These are phyloP conservation scores for Lithobius niger DNA, from an alignment of 1,140 invertebrate species.

Conservation along the genomic window DNA sequence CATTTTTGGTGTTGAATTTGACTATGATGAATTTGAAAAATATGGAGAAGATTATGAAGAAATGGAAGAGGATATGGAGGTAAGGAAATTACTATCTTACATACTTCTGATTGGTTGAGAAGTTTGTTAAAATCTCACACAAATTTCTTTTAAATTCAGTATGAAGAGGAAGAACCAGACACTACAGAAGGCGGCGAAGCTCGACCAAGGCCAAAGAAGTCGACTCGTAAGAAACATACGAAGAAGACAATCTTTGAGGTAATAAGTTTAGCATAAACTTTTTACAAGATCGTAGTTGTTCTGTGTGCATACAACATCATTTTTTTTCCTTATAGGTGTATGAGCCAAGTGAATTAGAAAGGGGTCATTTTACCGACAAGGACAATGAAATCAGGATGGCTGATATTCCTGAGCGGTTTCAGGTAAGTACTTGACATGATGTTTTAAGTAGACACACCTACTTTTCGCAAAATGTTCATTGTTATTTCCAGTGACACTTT, in stretches of 20 bases:
- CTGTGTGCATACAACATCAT: neutral
- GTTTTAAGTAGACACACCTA: too few relatives aligned
- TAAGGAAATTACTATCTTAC: constrained; percentile 15
- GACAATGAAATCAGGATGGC: constrained; percentile 84
- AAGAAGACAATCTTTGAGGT: constrained; percentile 65
- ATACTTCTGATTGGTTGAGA: neutral
- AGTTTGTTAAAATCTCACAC: neutral
- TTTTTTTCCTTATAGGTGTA: constrained; percentile 62
- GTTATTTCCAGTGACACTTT: too few relatives aligned
- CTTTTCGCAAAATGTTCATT: too few relatives aligned
- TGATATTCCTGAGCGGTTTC: constrained; percentile 67
- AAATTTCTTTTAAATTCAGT: constrained; percentile 20
- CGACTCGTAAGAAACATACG: constrained; percentile 56
- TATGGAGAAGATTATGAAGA: constrained; percentile 78
- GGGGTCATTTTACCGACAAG: constrained; percentile 85
- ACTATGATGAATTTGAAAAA: constrained; percentile 88
- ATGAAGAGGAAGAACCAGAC: constrained; percentile 37
- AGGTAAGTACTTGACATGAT: too few relatives aligned
- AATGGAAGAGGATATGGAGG: constrained; percentile 54
- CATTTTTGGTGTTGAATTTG: constrained; percentile 98
- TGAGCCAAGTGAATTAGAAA: constrained; percentile 92
- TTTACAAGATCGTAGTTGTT: neutral
- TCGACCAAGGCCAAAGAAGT: constrained; percentile 48
- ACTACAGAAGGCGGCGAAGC: constrained; percentile 30
- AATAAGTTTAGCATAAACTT: constrained; percentile 6